A percentile compares a stretch with the other conserved stretches of the same genome.
Evolutionary conservation across 1,140 invertebrate species (phyloP).

Genomic region (Drosophila obscura): DNA sequence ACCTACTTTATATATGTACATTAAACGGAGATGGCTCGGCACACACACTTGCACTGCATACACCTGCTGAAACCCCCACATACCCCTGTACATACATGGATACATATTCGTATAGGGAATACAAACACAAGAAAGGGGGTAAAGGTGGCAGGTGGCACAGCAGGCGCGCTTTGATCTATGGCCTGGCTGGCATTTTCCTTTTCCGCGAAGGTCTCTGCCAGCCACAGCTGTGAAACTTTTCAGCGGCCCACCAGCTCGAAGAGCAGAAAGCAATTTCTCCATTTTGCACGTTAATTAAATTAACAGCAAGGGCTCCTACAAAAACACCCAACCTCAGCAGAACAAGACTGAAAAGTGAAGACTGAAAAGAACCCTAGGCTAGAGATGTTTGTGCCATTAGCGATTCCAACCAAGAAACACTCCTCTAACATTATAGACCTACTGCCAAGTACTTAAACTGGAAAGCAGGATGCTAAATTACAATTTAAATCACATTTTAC

Average conservation of each 20-base stretch:
- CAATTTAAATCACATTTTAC: no score
- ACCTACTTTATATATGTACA: slow-evolving; percentile 65
- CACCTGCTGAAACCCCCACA: slow-evolving; percentile 57
- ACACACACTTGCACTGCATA: slow-evolving; percentile 24
- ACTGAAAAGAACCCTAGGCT: no score
- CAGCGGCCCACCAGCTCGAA: slow-evolving; percentile 12
- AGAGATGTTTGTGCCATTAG: no score
- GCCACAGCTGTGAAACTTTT: slow-evolving; percentile 32
- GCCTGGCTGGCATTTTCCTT: slow-evolving; percentile 39
- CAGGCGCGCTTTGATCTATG: slow-evolving; percentile 73
- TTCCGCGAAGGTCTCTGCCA: slow-evolving; percentile 50
- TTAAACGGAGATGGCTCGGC: slow-evolving; percentile 33
- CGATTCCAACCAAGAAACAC: no score
- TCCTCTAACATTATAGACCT: no score
- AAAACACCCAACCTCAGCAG: neutral
- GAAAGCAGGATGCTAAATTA: no score
- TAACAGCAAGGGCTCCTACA: slow-evolving; percentile 60
- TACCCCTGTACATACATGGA: neutral
- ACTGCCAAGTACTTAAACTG: no score
- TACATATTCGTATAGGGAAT: slow-evolving; percentile 26
- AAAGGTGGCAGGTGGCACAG: slow-evolving; percentile 55
- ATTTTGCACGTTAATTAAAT: slow-evolving; percentile 74
- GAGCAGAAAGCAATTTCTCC: slow-evolving; percentile 65
- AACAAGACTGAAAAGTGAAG: slow-evolving; percentile 1
- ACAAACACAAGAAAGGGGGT: slow-evolving; percentile 28